Base-by-base conservation (phyloP, 2,113 vertebrate genomes). In the Ictalurus furcatus region DNA sequence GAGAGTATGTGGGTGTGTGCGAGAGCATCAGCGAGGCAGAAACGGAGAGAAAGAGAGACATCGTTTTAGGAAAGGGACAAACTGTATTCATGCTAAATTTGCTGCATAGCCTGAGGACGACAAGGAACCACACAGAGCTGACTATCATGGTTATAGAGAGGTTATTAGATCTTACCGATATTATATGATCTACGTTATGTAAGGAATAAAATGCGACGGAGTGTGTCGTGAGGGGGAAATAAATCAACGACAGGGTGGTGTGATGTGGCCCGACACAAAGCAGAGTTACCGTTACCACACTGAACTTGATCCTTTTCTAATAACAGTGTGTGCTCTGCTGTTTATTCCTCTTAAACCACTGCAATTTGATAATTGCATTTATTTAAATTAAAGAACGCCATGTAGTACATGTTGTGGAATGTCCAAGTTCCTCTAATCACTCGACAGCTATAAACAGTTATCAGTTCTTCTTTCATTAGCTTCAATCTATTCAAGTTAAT, bases 11-110 rank as follows among this genome's bases (percentile, higher is more conserved):
- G 34, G 28, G 80, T 48, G 58, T 48, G 52, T 16, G n/a, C 0
- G 23, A 30, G 48, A 13, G 28, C 83, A 59, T 44, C 37, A 17
- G 37, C 14, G 25, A 63, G 63, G 83, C 14, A 44, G 85, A 84
- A 40, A 30, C 17, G 3, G 28, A 44, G 73, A 67, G 59, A 65
- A 48, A 37, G 71, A 85, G 88, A 90, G 84, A 90, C 90, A 90
- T 76, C 84, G 61, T 58, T 88, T 90, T 37, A 78, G 23, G n/a
- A 37, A 58, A 30, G n/a, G 48, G 84, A 65, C 40, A 85, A 13
- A n/a, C 58, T 65, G 59, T n/a, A 14, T 52, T 79, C 76, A 81
- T 56, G 78, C 16, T 56, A 30, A 81, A 81, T 81, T 56, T 4
- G 3, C 76, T 54, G 44, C 76, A 79, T n/a, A 16, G 76, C 78